Percentiles rank a stretch among this genome's conserved stretches.
Evolutionary conservation across 1,140 invertebrate genomes (phyloP).

Genomic region (Hypsibius dujardini): DNA sequence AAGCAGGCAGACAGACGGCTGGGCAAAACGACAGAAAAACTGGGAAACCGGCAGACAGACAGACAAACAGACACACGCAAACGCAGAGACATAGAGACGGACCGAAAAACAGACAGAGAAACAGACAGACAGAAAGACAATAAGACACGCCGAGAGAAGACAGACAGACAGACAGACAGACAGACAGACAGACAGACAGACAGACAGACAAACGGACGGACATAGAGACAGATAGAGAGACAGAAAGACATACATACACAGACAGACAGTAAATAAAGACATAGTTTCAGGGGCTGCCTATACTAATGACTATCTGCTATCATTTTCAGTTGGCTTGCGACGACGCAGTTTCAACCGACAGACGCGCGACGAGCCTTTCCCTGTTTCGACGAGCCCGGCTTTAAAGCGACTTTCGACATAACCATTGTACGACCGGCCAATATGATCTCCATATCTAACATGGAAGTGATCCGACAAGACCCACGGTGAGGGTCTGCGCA

Average conservation of each 20-base stretch:
- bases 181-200: neutral
- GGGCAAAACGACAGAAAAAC: neutral
- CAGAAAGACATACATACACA: too few species aligned
- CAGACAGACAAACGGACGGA: neutral
- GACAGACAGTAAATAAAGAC: too few species aligned
- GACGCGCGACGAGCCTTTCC: constrained; percentile 74
- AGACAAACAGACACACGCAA: too few species aligned
- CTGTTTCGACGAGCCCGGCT: constrained; percentile 79
- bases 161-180: too few species aligned
- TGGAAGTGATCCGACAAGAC: constrained; percentile 34
- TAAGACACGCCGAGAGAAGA: neutral
- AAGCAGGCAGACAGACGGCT: neutral
- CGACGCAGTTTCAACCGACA: constrained; percentile 71
- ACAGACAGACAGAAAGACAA: too few species aligned
- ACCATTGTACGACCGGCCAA: constrained; percentile 46
- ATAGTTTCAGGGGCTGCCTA: neutral
- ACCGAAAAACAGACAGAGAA: too few species aligned
- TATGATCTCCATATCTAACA: constrained; percentile 60
- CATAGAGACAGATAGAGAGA: neutral
- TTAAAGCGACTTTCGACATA: constrained; percentile 67
- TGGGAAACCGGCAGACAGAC: too few species aligned
- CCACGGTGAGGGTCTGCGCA: neutral
- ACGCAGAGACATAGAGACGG: too few species aligned
- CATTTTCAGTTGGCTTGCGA: constrained; percentile 49
- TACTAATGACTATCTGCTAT: neutral